Evolutionary conservation across 1,140 invertebrate species (phyloP), one percentile per base, ranked within the genome.

Genomic region (Megalopta genalis): DNA sequence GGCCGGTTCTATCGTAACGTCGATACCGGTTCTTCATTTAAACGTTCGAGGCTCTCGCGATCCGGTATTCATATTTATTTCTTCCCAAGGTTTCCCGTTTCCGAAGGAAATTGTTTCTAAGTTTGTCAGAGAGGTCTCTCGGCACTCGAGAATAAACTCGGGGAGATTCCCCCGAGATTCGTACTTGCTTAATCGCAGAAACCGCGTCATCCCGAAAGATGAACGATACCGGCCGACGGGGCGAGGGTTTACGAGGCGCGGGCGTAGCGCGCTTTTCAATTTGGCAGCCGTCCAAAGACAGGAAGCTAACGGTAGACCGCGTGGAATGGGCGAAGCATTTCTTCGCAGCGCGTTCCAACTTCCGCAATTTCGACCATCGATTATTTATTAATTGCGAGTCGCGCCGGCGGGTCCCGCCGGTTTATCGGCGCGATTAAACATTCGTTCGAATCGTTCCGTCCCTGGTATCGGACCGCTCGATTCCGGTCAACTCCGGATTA

Each of bases 221-320:
- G 18, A 52, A 49, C 6, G 54, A 32, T 10, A 27, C n/a, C 37
- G 4, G 32, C 10, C 9, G 12, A 46, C n/a, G 14, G 12, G 32
- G 39, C 18, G 32, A 42, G 10, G n/a, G 62, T 77, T 70, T 71
- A 63, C 62, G 62, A 46, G 27, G 27, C 6, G 21, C 5, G 23
- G 46, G 37, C 59, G 37, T 52, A 25, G 10, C 14, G 16, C 12
- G 49, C 25, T 77, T 23, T 52, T 70, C 37, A 39, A 39, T 63
- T 71, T 77, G 75, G 75, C 75, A 21, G 25, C 1, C 3, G 18
- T 39, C 57, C 75, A 77, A 77, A 62, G 23, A 57, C 37, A 39
- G 32, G 42, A 63, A 70, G 23, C n/a, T 37, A 18, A 25, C 10
- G 57, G 62, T 70, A 70, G 42, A 49, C 60, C 32, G n/a, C n/a